Conservation (phyloP, 2,113 vertebrate genomes). For the Oryzias melastigma region DNA sequence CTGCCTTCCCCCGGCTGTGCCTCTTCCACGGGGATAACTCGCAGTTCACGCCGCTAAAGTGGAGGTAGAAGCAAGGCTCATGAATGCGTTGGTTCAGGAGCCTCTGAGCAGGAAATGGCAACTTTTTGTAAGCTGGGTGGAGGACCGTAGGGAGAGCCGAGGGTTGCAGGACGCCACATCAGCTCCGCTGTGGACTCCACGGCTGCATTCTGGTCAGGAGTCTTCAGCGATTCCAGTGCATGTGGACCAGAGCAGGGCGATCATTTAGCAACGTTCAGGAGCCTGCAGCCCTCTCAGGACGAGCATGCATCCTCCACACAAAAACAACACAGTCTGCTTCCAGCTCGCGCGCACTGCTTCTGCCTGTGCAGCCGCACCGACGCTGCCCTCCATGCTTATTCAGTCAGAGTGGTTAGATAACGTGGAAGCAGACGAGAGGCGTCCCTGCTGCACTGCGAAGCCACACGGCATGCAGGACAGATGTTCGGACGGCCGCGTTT, state of each 20-base stretch:
- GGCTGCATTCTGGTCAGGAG: conserved; percentile 41
- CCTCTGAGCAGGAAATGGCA: conserved; percentile 69
- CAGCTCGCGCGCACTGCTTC: conserved; percentile 38
- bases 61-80: conserved; percentile 65
- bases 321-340: conserved; percentile 41
- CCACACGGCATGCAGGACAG: conserved; percentile 18
- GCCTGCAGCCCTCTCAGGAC: conserved; percentile 9
- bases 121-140: conserved; percentile 78
- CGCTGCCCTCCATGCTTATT: conserved; percentile 64
- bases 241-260: conserved; percentile 15
- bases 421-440: conserved; percentile 36
- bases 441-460: conserved; percentile 24
- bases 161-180: conserved; percentile 61
- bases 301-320: conserved; percentile 31
- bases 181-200: conserved; percentile 45
- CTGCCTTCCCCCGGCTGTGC: conserved; percentile 54
- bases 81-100: conserved; percentile 66
- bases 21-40: conserved; percentile 62
- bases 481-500: conserved; percentile 25
- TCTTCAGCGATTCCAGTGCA: conserved; percentile 25
- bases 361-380: conserved; percentile 40
- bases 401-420: conserved; percentile 58
- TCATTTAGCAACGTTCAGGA: conserved; percentile 23
- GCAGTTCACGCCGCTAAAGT: conserved; percentile 77
- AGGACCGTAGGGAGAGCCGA: conserved; percentile 47